phyloP scores from a whole-genome alignment of 1,140 invertebrate genomes.

The Zelostemma sp. region DNA sequence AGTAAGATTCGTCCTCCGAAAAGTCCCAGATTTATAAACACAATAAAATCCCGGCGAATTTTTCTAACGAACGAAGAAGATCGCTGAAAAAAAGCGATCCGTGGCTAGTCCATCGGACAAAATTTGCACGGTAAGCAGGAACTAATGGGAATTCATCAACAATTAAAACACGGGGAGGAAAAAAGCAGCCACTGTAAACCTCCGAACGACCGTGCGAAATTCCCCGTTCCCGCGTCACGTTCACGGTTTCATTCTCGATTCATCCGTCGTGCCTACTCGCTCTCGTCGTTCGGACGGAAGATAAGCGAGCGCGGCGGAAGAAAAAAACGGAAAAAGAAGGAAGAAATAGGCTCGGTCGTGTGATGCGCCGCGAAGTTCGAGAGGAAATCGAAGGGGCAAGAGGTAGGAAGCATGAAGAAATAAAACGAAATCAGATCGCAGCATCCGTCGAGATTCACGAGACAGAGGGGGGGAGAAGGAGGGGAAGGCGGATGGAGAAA shows the following conservation, averaged over 20 bases:
- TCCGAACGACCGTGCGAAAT: slow-evolving; percentile 19
- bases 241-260: slow-evolving; percentile 15
- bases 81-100: slow-evolving; percentile 38
- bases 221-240: slow-evolving; percentile 23
- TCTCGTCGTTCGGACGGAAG: slow-evolving; percentile 20
- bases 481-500: slow-evolving; percentile 2
- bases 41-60: too few relatives aligned
- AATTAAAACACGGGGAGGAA: slow-evolving; percentile 25
- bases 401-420: slow-evolving; percentile 37
- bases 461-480: slow-evolving; percentile 25
- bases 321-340: slow-evolving; percentile 6
- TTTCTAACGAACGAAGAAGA: slow-evolving; percentile 41
- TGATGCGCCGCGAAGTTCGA: slow-evolving; percentile 19
- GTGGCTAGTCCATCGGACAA: slow-evolving; percentile 25
- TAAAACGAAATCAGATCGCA: slow-evolving; percentile 48
- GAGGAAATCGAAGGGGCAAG: slow-evolving; percentile 21
- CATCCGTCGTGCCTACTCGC: slow-evolving; percentile 21
- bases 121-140: slow-evolving; percentile 15
- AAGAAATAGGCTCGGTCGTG: slow-evolving; percentile 15
- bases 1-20: too few relatives aligned
- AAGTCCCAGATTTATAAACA: too few relatives aligned
- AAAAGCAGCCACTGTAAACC: neutral
- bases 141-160: slow-evolving; percentile 1
- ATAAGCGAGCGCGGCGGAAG: slow-evolving; percentile 11
- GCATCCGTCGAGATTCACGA: slow-evolving; percentile 37